Evolutionary conservation across 1,140 invertebrate genomes (phyloP).

Genomic region (Centruroides vittatus): DNA sequence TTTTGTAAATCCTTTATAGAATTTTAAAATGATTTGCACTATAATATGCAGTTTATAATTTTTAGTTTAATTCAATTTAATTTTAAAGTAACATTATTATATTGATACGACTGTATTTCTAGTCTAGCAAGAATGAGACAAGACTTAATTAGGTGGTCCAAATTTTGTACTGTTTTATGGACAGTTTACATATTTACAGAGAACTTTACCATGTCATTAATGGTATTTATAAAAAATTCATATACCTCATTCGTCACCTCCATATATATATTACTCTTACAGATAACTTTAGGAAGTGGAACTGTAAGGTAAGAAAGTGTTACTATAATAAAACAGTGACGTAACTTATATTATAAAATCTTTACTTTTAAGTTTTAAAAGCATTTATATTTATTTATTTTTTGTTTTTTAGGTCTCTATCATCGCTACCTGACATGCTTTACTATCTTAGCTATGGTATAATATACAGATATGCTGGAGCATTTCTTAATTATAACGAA

Average conservation of each 20-base stretch:
- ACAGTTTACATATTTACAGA: conserved; percentile 48
- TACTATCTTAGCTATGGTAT: conserved; percentile 61
- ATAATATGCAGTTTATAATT: no score
- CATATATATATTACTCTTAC: conserved; percentile 54
- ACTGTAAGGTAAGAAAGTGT: conserved; percentile 47
- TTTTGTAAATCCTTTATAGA: no score
- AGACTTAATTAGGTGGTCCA: conserved; percentile 20
- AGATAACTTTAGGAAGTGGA: conserved; percentile 56
- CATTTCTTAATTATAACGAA: conserved; percentile 40
- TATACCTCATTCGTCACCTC: conserved; percentile 58
- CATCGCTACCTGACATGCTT: conserved; percentile 57
- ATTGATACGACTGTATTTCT: conserved; percentile 21
- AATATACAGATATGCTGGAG: conserved; percentile 56
- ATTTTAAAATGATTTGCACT: no score
- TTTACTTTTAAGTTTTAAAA: no score
- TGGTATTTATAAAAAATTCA: conserved; percentile 63
- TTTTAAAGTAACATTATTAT: no score
- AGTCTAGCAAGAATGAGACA: conserved; percentile 12
- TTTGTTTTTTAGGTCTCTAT: conserved; percentile 22
- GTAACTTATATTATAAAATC: no score
- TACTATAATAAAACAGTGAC: not conserved
- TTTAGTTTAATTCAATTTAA: no score
- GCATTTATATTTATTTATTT: not conserved
- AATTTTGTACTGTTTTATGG: conserved; percentile 43
- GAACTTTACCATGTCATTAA: conserved; percentile 61